These are phyloP conservation scores for Manis crassicaudata DNA, from an alignment of 2,797 vertebrate genomes.

Conservation along the genomic window DNA sequence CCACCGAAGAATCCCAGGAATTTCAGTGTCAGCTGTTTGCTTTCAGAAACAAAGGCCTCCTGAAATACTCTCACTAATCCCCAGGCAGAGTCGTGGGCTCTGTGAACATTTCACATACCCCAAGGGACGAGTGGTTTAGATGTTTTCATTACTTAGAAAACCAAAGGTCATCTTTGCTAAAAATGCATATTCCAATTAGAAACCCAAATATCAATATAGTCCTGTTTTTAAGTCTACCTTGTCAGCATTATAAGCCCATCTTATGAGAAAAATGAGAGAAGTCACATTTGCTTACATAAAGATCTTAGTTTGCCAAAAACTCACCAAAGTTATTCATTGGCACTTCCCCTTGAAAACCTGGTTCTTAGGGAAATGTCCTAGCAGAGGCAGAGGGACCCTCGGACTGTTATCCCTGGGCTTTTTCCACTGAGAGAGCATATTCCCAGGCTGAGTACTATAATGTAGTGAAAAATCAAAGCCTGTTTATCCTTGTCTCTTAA, in stretches of 20 bases:
- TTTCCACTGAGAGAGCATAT: not conserved
- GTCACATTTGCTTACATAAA: not conserved
- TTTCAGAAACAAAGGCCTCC: constrained; percentile 85
- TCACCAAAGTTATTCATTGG: not conserved
- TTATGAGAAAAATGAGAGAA: constrained; percentile 44
- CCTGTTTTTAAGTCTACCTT: constrained; percentile 37
- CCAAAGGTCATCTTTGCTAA: constrained; percentile 71
- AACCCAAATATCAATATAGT: not conserved
- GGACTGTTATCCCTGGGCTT: not conserved
- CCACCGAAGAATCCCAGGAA: constrained; percentile 85
- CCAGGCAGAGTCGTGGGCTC: constrained; percentile 78
- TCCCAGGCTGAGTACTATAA: not conserved
- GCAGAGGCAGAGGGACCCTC: not conserved
- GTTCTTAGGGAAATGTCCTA: not conserved
- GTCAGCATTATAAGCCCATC: not conserved
- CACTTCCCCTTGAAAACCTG: not conserved
- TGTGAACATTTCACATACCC: constrained; percentile 83
- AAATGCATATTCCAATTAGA: constrained; percentile 59
- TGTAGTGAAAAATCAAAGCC: not conserved
- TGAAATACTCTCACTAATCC: constrained; percentile 85
- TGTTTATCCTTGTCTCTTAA: not conserved
- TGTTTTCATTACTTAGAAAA: constrained; percentile 68
- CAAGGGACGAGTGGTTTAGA: constrained; percentile 65
- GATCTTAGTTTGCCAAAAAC: not conserved
- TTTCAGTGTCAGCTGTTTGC: constrained; percentile 85